These are phyloP conservation scores for Hyppa rectilinea DNA, from an alignment of 2,888 invertebrate genomes.

Conservation along the genomic window DNA sequence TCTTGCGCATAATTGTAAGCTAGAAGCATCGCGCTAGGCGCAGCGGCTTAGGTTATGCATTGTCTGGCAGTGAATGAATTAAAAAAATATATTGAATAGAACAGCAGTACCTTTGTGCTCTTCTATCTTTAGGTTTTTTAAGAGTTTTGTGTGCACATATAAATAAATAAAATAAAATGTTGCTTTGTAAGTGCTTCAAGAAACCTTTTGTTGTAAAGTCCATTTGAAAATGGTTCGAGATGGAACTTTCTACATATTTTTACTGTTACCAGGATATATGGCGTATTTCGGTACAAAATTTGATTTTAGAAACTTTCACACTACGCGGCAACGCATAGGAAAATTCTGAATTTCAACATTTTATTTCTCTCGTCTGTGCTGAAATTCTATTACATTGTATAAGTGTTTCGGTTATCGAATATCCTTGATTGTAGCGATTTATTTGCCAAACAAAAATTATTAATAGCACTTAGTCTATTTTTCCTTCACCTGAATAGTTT, in stretches of 20 bases:
- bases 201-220: background rate
- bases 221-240: background rate
- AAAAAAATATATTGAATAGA: too few species aligned
- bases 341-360: background rate
- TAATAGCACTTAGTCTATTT: background rate
- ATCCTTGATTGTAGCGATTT: slow-evolving; percentile 1
- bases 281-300: background rate
- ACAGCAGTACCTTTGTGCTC: background rate
- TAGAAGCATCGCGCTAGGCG: too few species aligned
- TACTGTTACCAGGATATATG: background rate
- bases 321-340: background rate
- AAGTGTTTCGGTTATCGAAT: background rate
- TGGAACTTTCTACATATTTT: background rate
- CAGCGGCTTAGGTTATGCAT: too few species aligned
- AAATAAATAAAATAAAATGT: background rate
- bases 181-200: background rate
- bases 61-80: too few species aligned
- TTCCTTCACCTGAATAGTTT: slow-evolving; percentile 23
- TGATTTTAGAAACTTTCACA: background rate
- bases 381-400: background rate
- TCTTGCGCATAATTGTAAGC: too few species aligned
- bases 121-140: too few species aligned
- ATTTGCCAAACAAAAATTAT: background rate
- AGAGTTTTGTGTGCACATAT: background rate
- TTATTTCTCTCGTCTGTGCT: background rate